phyloP scores from a whole-genome alignment of 2,888 invertebrate species.

The Melinaea marsaeus region DNA sequence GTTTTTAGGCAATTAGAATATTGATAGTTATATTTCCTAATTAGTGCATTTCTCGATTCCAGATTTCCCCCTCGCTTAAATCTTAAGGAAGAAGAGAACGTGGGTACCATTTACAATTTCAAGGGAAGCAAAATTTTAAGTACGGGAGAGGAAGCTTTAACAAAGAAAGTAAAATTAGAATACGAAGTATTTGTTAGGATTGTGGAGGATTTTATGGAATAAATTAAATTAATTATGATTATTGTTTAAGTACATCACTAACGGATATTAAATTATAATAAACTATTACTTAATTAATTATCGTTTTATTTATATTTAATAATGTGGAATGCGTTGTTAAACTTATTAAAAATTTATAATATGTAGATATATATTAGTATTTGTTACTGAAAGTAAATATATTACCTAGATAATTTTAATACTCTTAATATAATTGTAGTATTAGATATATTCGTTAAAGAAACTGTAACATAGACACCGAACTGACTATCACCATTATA shows the following conservation, averaged over 20 bases:
- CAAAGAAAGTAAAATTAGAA: slow-evolving; percentile 60
- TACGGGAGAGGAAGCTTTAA: slow-evolving; percentile 46
- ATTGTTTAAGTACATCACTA: slow-evolving; percentile 17
- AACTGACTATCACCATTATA: not conserved
- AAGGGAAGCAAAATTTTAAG: slow-evolving; percentile 59
- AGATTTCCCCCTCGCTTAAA: slow-evolving; percentile 59
- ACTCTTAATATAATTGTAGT: no score
- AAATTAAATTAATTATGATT: slow-evolving; percentile 22
- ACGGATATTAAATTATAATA: slow-evolving; percentile 36
- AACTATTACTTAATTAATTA: slow-evolving; percentile 24
- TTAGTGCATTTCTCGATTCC: slow-evolving; percentile 36
- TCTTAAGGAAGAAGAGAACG: slow-evolving; percentile 51
- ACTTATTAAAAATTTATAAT: no score
- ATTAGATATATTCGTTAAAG: not conserved
- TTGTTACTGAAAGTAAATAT: no score
- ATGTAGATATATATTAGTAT: no score
- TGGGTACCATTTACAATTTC: slow-evolving; percentile 63
- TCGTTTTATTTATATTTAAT: slow-evolving; percentile 19
- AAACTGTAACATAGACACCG: not conserved
- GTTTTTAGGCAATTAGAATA: no score
- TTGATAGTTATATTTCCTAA: not conserved
- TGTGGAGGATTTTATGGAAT: slow-evolving; percentile 46
- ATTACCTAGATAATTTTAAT: no score
- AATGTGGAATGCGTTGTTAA: no score
- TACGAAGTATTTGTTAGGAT: slow-evolving; percentile 68